Evolutionary conservation across 2,888 invertebrate species (phyloP).

Genomic region (Yponomeuta cagnagella): DNA sequence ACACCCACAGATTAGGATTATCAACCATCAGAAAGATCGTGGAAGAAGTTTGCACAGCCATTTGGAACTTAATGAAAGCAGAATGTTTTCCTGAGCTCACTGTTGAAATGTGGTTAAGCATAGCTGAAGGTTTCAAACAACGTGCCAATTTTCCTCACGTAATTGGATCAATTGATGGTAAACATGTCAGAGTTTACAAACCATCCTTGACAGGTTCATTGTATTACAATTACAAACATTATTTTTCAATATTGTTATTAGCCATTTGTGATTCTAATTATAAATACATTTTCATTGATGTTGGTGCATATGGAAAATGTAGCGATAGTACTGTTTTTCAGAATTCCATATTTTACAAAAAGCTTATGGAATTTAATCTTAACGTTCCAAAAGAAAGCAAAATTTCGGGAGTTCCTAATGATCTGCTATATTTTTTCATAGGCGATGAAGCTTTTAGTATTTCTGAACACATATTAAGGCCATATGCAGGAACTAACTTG

Average conservation of each 20-base stretch:
- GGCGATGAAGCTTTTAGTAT: constrained; percentile 18
- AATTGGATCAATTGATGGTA: constrained; percentile 18
- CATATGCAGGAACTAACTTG: constrained; percentile 17
- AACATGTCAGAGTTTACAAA: constrained; percentile 18
- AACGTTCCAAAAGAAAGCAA: constrained; percentile 18
- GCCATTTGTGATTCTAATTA: constrained; percentile 20
- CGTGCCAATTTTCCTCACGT: constrained; percentile 13
- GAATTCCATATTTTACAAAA: constrained; percentile 20
- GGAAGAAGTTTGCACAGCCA: constrained; percentile 8
- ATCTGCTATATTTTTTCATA: constrained; percentile 19
- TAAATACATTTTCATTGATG: constrained; percentile 19
- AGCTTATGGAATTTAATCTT: constrained; percentile 18
- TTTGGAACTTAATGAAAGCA: constrained; percentile 8
- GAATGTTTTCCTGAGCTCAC: neutral
- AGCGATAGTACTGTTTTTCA: constrained; percentile 19
- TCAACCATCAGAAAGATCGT: constrained; percentile 16
- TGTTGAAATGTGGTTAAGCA: constrained; percentile 9
- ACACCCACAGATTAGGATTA: constrained; percentile 11
- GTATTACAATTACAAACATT: constrained; percentile 14
- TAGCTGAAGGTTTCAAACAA: constrained; percentile 15
- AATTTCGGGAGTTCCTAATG: constrained; percentile 17
- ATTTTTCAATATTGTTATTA: neutral
- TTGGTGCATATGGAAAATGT: constrained; percentile 13
- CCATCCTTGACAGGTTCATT: constrained; percentile 16
- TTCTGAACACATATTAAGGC: constrained; percentile 16